Evolutionary conservation across 2,888 invertebrate species (phyloP).

Genomic region (Protophormia terraenovae): DNA sequence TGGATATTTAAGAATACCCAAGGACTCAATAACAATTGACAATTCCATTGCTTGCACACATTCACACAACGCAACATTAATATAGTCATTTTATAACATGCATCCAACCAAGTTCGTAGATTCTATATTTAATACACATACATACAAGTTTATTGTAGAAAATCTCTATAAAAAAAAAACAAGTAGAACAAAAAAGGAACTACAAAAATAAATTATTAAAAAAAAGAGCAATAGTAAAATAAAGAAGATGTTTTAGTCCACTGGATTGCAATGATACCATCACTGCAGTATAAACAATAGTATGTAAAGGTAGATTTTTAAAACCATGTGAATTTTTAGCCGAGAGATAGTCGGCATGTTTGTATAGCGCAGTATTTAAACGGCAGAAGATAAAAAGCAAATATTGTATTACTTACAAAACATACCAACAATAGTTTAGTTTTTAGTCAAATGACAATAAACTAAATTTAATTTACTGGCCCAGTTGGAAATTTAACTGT

Average conservation of each 20-base stretch:
- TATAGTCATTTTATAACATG: too few relatives aligned
- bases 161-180: neutral
- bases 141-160: neutral
- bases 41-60: conserved; percentile 17
- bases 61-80: too few relatives aligned
- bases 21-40: conserved; percentile 64
- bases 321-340: conserved; percentile 3
- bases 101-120: neutral
- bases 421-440: neutral
- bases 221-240: conserved; percentile 38
- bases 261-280: conserved; percentile 18
- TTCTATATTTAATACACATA: conserved; percentile 15
- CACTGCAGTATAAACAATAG: neutral
- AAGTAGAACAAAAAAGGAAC: conserved; percentile 12
- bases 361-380: conserved; percentile 9
- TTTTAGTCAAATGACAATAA: conserved; percentile 14
- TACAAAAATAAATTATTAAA: neutral
- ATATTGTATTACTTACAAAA: conserved; percentile 24
- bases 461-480: neutral
- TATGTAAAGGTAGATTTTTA: neutral
- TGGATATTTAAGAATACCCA: conserved; percentile 63
- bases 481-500: neutral
- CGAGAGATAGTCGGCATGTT: neutral
- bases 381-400: conserved; percentile 32
- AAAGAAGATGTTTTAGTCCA: conserved; percentile 32